Percentiles rank a stretch among this genome's conserved stretches.
Evolutionary conservation across 2,797 vertebrate genomes (phyloP).

Genomic region (Fistularia commersonii): DNA sequence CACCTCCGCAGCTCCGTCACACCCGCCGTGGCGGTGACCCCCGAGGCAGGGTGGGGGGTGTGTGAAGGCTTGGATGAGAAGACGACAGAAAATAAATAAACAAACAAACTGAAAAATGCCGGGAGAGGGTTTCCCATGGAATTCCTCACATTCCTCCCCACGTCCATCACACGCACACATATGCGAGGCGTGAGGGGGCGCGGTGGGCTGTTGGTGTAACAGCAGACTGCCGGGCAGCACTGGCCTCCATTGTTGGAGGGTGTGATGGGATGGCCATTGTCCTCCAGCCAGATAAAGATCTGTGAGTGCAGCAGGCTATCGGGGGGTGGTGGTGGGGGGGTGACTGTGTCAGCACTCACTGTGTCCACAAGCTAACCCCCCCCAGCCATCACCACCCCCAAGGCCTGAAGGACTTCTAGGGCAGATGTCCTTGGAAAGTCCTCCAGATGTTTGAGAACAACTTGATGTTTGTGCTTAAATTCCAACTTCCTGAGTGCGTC

Average conservation of each 20-base stretch:
- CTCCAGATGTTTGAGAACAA: too few species aligned
- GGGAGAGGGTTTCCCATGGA: conserved; percentile 46
- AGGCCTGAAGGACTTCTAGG: too few species aligned
- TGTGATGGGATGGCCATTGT: conserved; percentile 49
- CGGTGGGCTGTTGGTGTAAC: conserved; percentile 28
- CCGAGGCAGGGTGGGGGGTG: conserved; percentile 2
- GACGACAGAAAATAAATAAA: conserved; percentile 37
- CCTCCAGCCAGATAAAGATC: conserved; percentile 54
- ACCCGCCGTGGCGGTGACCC: too few species aligned
- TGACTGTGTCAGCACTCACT: too few species aligned
- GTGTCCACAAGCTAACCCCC: too few species aligned
- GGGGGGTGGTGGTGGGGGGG: neutral
- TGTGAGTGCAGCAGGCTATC: conserved; percentile 17
- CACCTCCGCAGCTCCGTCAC: too few species aligned
- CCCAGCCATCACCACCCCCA: too few species aligned
- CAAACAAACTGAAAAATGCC: conserved; percentile 46
- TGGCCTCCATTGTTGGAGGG: conserved; percentile 47
- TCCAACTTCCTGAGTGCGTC: too few species aligned
- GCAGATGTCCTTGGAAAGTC: too few species aligned
- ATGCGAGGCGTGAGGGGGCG: conserved; percentile 31
- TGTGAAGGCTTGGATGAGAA: too few species aligned
- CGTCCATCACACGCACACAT: conserved; percentile 19
- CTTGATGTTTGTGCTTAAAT: too few species aligned
- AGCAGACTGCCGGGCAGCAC: conserved; percentile 32
- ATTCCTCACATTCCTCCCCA: conserved; percentile 67